Evolutionary conservation across 2,797 vertebrate species (phyloP).

Genomic region (Acanthis flammea): DNA sequence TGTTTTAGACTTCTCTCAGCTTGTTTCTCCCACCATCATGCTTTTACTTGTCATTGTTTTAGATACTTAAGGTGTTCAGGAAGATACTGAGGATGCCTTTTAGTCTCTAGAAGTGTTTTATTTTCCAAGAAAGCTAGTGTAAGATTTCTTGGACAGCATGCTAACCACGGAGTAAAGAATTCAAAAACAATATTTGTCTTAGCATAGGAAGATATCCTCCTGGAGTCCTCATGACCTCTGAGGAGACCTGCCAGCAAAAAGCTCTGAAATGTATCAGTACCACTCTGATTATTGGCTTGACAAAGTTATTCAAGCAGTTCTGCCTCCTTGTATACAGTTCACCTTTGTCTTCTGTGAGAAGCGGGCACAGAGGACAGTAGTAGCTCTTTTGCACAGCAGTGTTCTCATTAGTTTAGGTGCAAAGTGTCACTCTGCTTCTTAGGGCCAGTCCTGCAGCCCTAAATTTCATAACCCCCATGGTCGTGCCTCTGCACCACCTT

Average conservation of each 20-base stretch:
- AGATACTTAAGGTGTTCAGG: background rate
- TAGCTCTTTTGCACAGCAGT: background rate
- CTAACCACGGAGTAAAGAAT: background rate
- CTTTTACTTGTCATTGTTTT: background rate
- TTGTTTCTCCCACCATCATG: background rate
- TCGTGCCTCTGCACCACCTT: background rate
- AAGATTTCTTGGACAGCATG: background rate
- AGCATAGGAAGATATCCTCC: background rate
- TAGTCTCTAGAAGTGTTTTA: background rate
- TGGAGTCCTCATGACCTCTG: background rate
- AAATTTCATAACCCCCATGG: background rate
- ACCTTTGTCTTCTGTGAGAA: background rate
- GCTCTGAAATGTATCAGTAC: background rate
- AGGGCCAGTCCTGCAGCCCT: background rate
- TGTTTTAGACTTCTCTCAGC: background rate
- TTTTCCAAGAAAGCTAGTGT: background rate
- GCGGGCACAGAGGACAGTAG: background rate
- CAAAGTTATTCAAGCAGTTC: background rate
- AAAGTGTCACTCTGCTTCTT: background rate
- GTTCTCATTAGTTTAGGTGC: background rate
- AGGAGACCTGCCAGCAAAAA: background rate
- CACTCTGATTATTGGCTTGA: background rate
- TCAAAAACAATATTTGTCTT: background rate
- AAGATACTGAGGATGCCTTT: background rate
- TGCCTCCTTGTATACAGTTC: background rate